Evolutionary conservation across 92 coral and sea anemone species (phyloP).

Genomic region (Pocillopora meandrina): DNA sequence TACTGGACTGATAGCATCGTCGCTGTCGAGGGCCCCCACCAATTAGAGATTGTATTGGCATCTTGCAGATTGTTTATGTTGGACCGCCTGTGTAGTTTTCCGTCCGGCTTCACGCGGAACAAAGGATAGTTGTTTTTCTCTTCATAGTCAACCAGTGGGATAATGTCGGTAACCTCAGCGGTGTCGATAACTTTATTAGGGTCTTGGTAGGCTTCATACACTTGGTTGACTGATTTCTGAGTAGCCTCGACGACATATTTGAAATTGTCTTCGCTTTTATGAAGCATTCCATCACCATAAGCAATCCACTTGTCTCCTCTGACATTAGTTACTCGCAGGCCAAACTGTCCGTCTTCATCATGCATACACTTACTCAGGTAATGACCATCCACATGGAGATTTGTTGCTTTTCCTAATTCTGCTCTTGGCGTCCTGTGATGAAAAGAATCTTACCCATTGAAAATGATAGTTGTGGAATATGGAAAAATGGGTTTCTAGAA

Average conservation of each 20-base stretch:
- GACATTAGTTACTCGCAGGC: slow-evolving; percentile 70
- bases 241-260: slow-evolving; percentile 42
- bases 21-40: slow-evolving; percentile 54
- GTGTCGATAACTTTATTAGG: slow-evolving; percentile 13
- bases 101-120: slow-evolving; percentile 46
- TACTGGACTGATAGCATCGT: neutral
- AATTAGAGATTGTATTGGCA: slow-evolving; percentile 30
- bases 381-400: slow-evolving; percentile 40
- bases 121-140: slow-evolving; percentile 68
- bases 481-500: neutral
- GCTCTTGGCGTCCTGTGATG: slow-evolving; percentile 58
- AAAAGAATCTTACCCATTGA: neutral
- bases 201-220: slow-evolving; percentile 36
- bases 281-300: slow-evolving; percentile 71
- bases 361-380: slow-evolving; percentile 72
- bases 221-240: slow-evolving; percentile 60
- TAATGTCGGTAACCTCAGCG: slow-evolving; percentile 39
- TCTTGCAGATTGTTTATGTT: slow-evolving; percentile 50
- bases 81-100: slow-evolving; percentile 51
- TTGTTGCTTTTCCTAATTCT: slow-evolving; percentile 37
- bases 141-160: slow-evolving; percentile 57
- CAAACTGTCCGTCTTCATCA: slow-evolving; percentile 71
- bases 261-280: slow-evolving; percentile 31
- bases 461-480: neutral
- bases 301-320: slow-evolving; percentile 73